Base-by-base conservation (phyloP, 2,113 vertebrate genomes). In the Gnathochromis pfefferi region DNA sequence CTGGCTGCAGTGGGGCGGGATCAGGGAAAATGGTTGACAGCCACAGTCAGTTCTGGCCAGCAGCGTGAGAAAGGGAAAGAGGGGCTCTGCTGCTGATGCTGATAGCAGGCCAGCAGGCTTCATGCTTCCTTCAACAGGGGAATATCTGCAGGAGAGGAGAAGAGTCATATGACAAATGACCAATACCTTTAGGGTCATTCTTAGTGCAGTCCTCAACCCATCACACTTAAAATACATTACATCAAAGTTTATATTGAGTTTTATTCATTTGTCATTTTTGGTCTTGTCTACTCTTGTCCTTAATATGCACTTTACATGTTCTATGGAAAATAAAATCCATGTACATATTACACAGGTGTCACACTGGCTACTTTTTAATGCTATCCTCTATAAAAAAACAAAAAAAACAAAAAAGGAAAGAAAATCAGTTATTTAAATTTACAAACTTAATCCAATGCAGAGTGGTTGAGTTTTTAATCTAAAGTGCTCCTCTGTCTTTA, bases 71-170 rank as follows among this genome's bases (percentile, higher is more conserved):
- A 21, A 60, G 54, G 83, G 85, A 87, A 65, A 68, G 26, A 51
- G 85, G 87, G 60, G 82, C 73, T 87, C 78, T 63, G 90, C 79
- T 88, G 95, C 93, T 85, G 90, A 81, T 45, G 85, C 85, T 89
- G 88, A 92, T 51, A 84, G 93, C 85, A 89, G 93, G 84, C 80
- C 86, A 91, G 92, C 89, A 94, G 94, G 90, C 87, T 96, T 99
- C 98, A 99, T 93, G 98, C 98, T 97, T 99, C 98, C 96, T 99
- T 99, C 95, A 99, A 63, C 94, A 99, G 96, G 26, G 98, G 98
- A 94, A 99, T 99, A 97, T 99, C 99, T 99, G 96, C 92, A 91
- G 65, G 40, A 70, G 28, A 58, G 73, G 40, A 86, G 12, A 92
- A 60, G 49, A 90, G 31, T 83, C 45, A 82, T 7, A 21, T 93